Percentiles rank a stretch among this genome's conserved stretches.
Evolutionary conservation across 2,113 vertebrate genomes (phyloP).

Genomic region (Oenanthe melanoleuca): DNA sequence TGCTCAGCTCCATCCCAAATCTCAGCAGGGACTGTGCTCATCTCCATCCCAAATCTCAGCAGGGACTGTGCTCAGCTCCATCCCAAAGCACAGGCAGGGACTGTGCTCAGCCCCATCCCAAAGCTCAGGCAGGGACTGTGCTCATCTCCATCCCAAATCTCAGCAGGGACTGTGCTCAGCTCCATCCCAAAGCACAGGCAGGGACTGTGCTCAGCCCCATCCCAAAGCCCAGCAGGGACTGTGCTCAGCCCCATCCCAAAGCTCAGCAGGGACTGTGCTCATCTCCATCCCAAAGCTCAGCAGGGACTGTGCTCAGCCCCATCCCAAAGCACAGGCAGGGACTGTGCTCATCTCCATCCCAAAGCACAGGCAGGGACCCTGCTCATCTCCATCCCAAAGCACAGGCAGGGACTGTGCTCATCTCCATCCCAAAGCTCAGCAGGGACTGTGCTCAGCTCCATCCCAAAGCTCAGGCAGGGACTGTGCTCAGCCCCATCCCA

Average conservation of each 20-base stretch:
- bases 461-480: accelerated
- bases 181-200: not conserved
- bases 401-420: not conserved
- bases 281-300: not conserved
- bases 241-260: not conserved
- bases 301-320: not conserved
- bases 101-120: not conserved
- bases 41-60: not conserved
- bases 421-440: not conserved
- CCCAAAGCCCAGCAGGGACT: not conserved
- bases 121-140: not conserved
- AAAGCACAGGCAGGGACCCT: not conserved
- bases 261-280: not conserved
- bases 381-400: not conserved
- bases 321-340: not conserved
- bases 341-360: not conserved
- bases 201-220: not conserved
- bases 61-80: not conserved
- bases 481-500: not conserved
- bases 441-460: not conserved
- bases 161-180: too few species aligned
- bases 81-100: not conserved
- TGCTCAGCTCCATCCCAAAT: not conserved
- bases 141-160: too few species aligned
- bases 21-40: not conserved